Evolutionary conservation across 2,888 invertebrate genomes (phyloP).

Genomic region (Hypomecis atomaria): DNA sequence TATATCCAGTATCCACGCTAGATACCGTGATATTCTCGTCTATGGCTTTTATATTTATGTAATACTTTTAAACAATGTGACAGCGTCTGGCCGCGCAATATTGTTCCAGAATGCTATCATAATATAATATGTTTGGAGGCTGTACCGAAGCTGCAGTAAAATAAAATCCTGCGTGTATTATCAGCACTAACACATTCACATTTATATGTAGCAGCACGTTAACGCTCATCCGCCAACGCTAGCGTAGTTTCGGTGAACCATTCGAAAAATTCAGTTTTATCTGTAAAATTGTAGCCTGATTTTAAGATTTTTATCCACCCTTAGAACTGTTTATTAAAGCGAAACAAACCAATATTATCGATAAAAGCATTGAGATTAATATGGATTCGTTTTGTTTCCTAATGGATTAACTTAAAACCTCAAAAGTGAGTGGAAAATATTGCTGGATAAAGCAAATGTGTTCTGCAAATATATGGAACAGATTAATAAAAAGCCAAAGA

Average conservation of each 20-base stretch:
- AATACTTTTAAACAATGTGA: neutral
- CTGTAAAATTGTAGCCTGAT: neutral
- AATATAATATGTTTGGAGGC: neutral
- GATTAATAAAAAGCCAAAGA: no score
- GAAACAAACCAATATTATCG: neutral
- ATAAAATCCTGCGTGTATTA: constrained; percentile 46
- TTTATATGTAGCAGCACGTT: constrained; percentile 39
- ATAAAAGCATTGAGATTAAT: neutral
- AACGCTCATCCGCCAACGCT: constrained; percentile 41
- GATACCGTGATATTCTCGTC: neutral
- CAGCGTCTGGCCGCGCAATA: constrained; percentile 13
- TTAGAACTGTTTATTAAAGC: neutral
- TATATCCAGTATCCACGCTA: no score
- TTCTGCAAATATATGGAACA: no score
- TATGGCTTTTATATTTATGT: neutral
- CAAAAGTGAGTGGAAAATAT: no score
- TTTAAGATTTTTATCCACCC: neutral
- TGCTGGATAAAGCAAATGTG: no score
- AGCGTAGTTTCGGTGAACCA: neutral
- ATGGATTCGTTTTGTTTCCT: neutral
- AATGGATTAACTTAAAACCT: neutral
- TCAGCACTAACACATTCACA: constrained; percentile 46
- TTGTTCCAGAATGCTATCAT: constrained; percentile 18
- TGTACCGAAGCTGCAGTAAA: constrained; percentile 27
- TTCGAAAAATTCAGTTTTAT: neutral